phyloP scores from a whole-genome alignment of 2,113 vertebrate genomes.

The Triplophysa tibetana region DNA sequence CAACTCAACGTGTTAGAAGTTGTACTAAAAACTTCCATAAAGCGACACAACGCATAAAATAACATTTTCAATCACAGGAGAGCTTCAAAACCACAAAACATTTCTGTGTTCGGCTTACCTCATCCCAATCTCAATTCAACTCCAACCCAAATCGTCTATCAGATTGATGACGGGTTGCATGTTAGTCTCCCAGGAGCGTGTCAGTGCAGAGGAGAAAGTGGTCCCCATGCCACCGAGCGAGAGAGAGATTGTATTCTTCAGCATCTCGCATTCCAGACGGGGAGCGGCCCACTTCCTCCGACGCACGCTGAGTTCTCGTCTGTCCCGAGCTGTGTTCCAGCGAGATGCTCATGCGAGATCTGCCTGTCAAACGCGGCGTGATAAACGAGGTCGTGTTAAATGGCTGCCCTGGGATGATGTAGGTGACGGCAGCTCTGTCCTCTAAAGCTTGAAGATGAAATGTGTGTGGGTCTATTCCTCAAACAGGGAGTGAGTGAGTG shows the following conservation, averaged over 20 bases:
- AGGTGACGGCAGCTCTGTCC: constrained; percentile 43
- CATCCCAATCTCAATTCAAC: constrained; percentile 30
- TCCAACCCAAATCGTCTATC: constrained; percentile 29
- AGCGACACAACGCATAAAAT: not conserved
- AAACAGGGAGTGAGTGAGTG: constrained; percentile 41
- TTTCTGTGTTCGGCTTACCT: constrained; percentile 39
- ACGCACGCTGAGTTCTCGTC: constrained; percentile 39
- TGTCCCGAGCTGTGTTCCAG: constrained; percentile 29
- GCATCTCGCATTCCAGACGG: constrained; percentile 34
- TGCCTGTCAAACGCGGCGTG: constrained; percentile 30
- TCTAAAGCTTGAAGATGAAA: constrained; percentile 29
- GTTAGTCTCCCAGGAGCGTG: constrained; percentile 37
- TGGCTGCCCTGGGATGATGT: constrained; percentile 49
- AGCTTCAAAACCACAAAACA: too few species aligned
- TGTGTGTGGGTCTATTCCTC: constrained; percentile 42
- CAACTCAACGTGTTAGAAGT: constrained; percentile 1
- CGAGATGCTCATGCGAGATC: not conserved
- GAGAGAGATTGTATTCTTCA: constrained; percentile 37
- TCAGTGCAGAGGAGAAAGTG: constrained; percentile 17
- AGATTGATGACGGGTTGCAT: constrained; percentile 34
- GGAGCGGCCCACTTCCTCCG: constrained; percentile 42
- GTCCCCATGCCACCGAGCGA: constrained; percentile 1
- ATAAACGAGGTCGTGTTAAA: constrained; percentile 46
- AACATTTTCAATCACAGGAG: not conserved
- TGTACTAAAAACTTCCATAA: not conserved